Conservation (phyloP, 1,140 invertebrate species). For the Orius insidiosus region DNA sequence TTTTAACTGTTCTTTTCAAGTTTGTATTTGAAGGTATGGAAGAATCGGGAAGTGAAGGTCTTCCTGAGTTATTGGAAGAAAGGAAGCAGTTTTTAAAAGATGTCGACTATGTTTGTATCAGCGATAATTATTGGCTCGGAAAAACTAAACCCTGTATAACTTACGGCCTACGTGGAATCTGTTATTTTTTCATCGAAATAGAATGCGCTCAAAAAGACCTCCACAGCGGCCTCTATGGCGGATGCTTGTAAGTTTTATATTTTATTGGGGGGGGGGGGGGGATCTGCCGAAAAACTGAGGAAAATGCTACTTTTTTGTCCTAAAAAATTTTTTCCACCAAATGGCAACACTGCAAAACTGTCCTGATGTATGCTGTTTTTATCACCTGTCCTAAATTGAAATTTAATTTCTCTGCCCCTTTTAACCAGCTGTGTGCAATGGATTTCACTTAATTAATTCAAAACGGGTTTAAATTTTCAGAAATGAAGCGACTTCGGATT, state of each 20-base stretch:
- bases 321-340: no score
- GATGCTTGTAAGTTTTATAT: slow-evolving; percentile 50
- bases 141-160: slow-evolving; percentile 93
- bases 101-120: slow-evolving; percentile 92
- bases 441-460: neutral
- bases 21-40: slow-evolving; percentile 99
- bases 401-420: no score
- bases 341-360: no score
- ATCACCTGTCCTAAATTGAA: no score
- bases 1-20: slow-evolving; percentile 30
- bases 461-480: slow-evolving; percentile 24
- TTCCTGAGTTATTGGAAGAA: slow-evolving; percentile 68
- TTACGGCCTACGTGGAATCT: slow-evolving; percentile 86
- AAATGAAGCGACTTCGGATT: slow-evolving; percentile 74
- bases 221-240: slow-evolving; percentile 90
- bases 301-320: neutral
- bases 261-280: no score
- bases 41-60: slow-evolving; percentile 86
- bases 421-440: no score
- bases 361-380: no score
- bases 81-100: slow-evolving; percentile 64
- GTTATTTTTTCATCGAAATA: slow-evolving; percentile 82
- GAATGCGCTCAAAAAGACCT: slow-evolving; percentile 80
- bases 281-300: neutral
- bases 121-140: slow-evolving; percentile 98